These are phyloP conservation scores for Hermaeophaga mercurialis DNA, from an alignment of 2,888 invertebrate genomes.

Conservation along the genomic window DNA sequence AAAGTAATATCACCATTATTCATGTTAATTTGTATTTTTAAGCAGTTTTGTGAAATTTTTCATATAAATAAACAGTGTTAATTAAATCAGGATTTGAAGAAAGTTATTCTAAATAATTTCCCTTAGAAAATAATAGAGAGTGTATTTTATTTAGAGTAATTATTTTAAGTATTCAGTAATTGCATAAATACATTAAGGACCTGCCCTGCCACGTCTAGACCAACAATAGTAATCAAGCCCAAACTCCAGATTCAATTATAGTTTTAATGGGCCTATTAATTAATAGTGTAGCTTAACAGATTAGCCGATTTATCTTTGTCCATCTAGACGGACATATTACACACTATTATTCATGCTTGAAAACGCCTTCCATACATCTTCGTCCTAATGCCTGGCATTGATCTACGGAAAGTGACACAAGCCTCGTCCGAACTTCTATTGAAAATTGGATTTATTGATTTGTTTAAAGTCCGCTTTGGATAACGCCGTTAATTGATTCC, in stretches of 20 bases:
- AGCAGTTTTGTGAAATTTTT: too few species aligned
- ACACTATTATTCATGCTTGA: constrained; percentile 26
- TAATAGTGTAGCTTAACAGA: constrained; percentile 31
- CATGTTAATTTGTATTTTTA: too few species aligned
- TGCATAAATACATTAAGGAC: too few species aligned
- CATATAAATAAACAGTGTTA: too few species aligned
- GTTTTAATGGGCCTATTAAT: constrained; percentile 33
- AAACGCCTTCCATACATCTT: constrained; percentile 29
- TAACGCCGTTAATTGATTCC: not conserved
- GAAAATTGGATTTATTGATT: constrained; percentile 9
- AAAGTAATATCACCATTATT: too few species aligned
- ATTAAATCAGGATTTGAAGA: too few species aligned
- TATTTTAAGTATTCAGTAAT: too few species aligned
- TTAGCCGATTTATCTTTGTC: constrained; percentile 33
- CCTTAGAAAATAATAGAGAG: too few species aligned
- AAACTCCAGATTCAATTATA: constrained; percentile 32
- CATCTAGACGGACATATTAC: constrained; percentile 32
- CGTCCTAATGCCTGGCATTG: constrained; percentile 21
- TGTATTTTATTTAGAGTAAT: too few species aligned
- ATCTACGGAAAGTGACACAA: constrained; percentile 15
- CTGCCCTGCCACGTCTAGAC: not conserved
- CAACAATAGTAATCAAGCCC: constrained; percentile 29
- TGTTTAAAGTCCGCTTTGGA: constrained; percentile 1
- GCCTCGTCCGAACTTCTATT: not conserved
- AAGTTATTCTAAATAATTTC: too few species aligned